Evolutionary conservation across 2,797 vertebrate species (phyloP), one percentile per base, ranked within the genome.

Genomic region (Labeo calbasu): DNA sequence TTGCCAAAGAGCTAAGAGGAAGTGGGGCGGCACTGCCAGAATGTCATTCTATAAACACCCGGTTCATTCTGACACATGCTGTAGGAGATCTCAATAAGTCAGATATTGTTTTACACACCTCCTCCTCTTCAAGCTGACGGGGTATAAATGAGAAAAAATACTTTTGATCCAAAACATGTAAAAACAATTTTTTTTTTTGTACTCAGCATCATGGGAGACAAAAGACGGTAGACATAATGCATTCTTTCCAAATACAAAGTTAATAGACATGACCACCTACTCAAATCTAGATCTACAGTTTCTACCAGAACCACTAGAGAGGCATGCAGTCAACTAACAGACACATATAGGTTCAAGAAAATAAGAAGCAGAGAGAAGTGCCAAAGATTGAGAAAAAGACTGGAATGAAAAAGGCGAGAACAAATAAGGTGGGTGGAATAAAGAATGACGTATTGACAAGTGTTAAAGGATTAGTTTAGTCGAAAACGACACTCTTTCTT

Each of bases 311-410:
- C 28, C 77, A 79, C 77, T 66, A 85, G 48, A 46, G 70, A 68
- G 28, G 77, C 68, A 86, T 83, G 83, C 85, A 83, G 77, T 83
- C 80, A 55, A 81, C 36, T 77, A 77, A 55, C 43, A 77, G 40
- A 73, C 76, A 72, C 94, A 95, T 92, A 95, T 93, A 94, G 77
- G 83, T 95, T 94, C 93, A 93, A 93, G 92, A 95, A 94, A 94
- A 95, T 94, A 95, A 93, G 94, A 94, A 95, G 73, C 43, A 59
- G 21, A 25, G 23, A 92, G 93, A 90, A 90, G 94, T 92, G 91
- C 91, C 91, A 94, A 92, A 87, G 23, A 93, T 89, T 93, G 51
- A 90, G 93, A 93, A 93, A 48, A 75, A 23, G 23, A 25, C 17
- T 9, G 48, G 59, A 65, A 65, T 75, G 43, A 75, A 85, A 61